A percentile compares a stretch with the other conserved stretches of the same genome.
Conservation (phyloP, 2,797 vertebrate species). For the Bradypus variegatus region DNA sequence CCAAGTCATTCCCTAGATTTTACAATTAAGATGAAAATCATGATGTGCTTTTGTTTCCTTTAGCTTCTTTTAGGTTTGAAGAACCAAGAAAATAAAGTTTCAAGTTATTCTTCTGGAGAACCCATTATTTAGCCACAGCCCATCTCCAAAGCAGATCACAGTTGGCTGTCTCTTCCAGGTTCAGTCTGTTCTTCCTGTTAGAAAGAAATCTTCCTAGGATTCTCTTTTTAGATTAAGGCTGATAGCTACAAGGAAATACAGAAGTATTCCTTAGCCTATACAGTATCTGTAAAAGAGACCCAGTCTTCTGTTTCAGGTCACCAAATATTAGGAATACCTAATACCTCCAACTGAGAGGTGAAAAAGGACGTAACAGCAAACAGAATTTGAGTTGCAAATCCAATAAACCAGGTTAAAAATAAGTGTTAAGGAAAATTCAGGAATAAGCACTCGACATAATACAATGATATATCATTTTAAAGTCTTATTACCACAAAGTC, state of each 20-base stretch:
- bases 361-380: not conserved
- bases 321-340: not conserved
- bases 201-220: not conserved
- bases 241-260: not conserved
- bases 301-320: not conserved
- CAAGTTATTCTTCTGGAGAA: not conserved
- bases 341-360: not conserved
- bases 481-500: not conserved
- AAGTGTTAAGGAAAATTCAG: constrained; percentile 27
- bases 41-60: not conserved
- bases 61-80: not conserved
- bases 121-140: not conserved
- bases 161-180: not conserved
- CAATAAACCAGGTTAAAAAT: constrained; percentile 7
- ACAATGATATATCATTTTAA: not conserved
- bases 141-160: not conserved
- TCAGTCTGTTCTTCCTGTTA: not conserved
- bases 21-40: constrained; percentile 1
- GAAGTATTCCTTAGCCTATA: not conserved
- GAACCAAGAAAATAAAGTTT: not conserved
- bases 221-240: not conserved
- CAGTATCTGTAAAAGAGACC: not conserved
- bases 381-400: not conserved
- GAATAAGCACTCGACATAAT: constrained; percentile 6
- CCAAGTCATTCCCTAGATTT: not conserved